A percentile compares a stretch with the other conserved stretches of the same genome.
phyloP scores from a whole-genome alignment of 2,113 vertebrate species.

The Corythornis vintsioides region DNA sequence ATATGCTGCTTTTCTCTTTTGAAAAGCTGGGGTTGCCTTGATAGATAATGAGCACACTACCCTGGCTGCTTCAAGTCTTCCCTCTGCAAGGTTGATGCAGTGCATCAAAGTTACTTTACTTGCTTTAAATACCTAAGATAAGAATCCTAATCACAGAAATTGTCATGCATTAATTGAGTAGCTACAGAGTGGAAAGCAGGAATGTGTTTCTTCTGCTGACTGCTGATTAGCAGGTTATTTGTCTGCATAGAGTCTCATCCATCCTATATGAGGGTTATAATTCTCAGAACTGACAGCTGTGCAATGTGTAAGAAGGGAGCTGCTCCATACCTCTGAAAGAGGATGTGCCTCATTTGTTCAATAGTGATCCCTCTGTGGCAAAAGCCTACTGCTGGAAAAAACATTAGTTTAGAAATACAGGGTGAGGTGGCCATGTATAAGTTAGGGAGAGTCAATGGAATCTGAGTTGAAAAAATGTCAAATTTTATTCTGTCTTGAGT shows the following conservation, averaged over 20 bases:
- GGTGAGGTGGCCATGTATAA: neutral
- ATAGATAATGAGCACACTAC: neutral
- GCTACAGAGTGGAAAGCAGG: neutral
- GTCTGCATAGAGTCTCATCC: neutral
- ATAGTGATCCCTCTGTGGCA: neutral
- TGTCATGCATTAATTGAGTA: neutral
- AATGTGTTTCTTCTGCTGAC: neutral
- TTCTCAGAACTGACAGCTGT: fast-evolving
- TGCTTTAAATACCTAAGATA: slow-evolving; percentile 40
- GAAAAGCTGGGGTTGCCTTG: neutral
- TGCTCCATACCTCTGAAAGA: neutral
- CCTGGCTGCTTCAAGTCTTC: neutral
- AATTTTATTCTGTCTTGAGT: neutral
- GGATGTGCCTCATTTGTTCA: neutral
- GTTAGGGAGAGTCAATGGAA: neutral
- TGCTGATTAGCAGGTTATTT: neutral
- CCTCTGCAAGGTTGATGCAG: slow-evolving; percentile 11
- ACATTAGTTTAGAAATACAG: neutral
- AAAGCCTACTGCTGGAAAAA: neutral
- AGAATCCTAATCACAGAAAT: slow-evolving; percentile 24
- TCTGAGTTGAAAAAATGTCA: neutral
- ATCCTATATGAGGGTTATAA: fast-evolving
- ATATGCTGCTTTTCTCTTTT: neutral
- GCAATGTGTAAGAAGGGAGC: fast-evolving
- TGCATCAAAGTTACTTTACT: slow-evolving; percentile 42